Evolutionary conservation across 2,888 invertebrate species (phyloP).

Genomic region (Chelonus formosanus): DNA sequence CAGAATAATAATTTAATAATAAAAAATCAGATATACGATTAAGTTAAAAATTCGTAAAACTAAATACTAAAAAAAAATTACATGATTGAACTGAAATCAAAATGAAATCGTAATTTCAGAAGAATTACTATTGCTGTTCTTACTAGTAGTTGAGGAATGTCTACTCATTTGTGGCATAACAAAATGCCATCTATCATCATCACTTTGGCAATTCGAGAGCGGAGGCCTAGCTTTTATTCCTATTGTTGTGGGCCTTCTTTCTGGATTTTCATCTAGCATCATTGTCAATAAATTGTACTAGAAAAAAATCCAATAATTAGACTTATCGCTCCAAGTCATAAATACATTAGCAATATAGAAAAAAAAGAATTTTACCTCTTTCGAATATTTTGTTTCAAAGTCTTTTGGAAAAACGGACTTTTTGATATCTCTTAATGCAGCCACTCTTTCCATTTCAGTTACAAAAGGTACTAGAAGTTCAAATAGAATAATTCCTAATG

Average conservation of each 20-base stretch:
- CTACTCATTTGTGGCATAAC: constrained; percentile 64
- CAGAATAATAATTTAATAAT: too few relatives aligned
- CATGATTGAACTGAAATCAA: neutral
- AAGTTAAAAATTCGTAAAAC: too few relatives aligned
- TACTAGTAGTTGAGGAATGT: constrained; percentile 55
- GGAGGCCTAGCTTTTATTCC: constrained; percentile 75
- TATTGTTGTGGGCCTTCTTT: constrained; percentile 77
- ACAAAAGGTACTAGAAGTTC: constrained; percentile 89
- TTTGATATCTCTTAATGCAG: constrained; percentile 73
- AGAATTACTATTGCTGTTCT: constrained; percentile 46
- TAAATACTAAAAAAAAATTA: neutral
- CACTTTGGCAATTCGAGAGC: constrained; percentile 53
- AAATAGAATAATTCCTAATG: constrained; percentile 91
- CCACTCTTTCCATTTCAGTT: constrained; percentile 89
- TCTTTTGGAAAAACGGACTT: constrained; percentile 74
- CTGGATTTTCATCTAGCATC: constrained; percentile 81
- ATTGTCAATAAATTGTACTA: constrained; percentile 77
- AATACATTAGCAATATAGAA: too few relatives aligned
- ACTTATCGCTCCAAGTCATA: too few relatives aligned
- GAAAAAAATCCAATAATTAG: too few relatives aligned
- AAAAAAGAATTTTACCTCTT: constrained; percentile 71
- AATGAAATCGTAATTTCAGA: neutral
- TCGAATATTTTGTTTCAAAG: constrained; percentile 73
- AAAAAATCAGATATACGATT: too few relatives aligned
- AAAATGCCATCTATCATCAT: constrained; percentile 67